Conservation (phyloP, 2,797 vertebrate genomes). For the Catharus ustulatus region DNA sequence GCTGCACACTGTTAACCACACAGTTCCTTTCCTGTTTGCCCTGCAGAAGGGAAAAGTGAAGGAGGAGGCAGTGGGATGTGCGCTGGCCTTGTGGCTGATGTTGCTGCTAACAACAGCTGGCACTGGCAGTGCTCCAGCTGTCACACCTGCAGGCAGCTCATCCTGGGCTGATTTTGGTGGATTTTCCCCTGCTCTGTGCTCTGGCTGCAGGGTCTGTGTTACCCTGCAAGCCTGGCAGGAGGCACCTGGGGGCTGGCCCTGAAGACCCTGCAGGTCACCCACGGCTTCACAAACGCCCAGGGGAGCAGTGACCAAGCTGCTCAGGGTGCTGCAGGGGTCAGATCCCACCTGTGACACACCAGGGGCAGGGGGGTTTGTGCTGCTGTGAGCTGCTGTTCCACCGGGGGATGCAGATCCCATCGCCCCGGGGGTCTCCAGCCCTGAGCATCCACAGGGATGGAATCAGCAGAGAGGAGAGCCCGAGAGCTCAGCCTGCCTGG, state of each 20-base stretch:
- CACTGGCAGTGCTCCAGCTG: background rate
- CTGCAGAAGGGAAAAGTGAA: background rate
- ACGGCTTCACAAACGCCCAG: background rate
- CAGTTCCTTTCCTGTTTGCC: background rate
- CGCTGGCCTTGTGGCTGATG: accelerated
- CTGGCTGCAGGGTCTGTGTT: background rate
- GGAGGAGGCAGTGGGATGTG: background rate
- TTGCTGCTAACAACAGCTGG: background rate
- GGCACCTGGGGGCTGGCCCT: background rate
- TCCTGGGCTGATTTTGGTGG: background rate
- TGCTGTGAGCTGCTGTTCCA: background rate
- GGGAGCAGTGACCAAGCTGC: background rate
- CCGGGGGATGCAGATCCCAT: background rate
- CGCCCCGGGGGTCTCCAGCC: accelerated
- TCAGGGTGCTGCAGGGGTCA: background rate
- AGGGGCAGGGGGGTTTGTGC: no score
- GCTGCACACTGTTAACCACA: no score
- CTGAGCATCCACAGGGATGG: accelerated
- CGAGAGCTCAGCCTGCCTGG: background rate
- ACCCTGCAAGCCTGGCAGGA: background rate
- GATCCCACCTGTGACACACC: background rate
- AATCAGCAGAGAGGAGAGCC: background rate
- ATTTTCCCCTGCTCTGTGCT: background rate
- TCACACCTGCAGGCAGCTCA: accelerated
- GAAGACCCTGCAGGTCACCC: background rate